Evolutionary conservation across 2,113 vertebrate genomes (phyloP).

Genomic region (Vanacampus margaritifer): DNA sequence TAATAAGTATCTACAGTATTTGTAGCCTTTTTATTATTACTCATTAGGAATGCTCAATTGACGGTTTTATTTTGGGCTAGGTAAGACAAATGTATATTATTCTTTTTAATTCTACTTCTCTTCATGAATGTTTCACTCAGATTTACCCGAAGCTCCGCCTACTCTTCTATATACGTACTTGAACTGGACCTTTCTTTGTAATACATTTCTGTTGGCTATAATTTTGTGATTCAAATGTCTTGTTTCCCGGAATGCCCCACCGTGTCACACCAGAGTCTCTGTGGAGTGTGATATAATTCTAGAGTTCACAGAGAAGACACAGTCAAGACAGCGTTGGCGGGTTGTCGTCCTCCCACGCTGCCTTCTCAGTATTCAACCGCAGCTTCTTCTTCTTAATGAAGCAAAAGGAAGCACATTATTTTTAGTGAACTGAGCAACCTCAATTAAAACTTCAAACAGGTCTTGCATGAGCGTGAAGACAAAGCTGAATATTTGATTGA

Average conservation of each 20-base stretch:
- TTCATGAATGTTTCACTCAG: neutral
- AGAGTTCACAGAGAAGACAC: constrained; percentile 33
- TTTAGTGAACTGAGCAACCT: constrained; percentile 55
- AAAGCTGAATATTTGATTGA: constrained; percentile 49
- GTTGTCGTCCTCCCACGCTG: constrained; percentile 37
- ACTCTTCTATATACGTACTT: constrained; percentile 21
- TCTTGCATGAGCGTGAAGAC: constrained; percentile 18
- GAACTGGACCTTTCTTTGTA: constrained; percentile 11
- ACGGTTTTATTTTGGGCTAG: too few relatives aligned
- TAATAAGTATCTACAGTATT: too few relatives aligned
- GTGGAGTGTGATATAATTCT: constrained; percentile 10
- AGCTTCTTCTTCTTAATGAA: constrained; percentile 49
- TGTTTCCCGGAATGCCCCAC: neutral
- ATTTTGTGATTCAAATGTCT: constrained; percentile 21
- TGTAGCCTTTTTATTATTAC: neutral
- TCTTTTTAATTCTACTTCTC: neutral
- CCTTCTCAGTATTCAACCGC: constrained; percentile 39
- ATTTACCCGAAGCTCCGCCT: neutral
- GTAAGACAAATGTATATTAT: too few relatives aligned
- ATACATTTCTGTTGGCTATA: constrained; percentile 25
- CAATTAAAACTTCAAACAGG: constrained; percentile 69
- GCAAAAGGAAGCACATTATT: constrained; percentile 22
- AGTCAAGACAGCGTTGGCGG: constrained; percentile 5
- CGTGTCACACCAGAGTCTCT: constrained; percentile 4
- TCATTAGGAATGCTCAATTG: neutral